Evolutionary conservation across 2,113 vertebrate genomes (phyloP).

Genomic region (Cricetomys ansorgei): DNA sequence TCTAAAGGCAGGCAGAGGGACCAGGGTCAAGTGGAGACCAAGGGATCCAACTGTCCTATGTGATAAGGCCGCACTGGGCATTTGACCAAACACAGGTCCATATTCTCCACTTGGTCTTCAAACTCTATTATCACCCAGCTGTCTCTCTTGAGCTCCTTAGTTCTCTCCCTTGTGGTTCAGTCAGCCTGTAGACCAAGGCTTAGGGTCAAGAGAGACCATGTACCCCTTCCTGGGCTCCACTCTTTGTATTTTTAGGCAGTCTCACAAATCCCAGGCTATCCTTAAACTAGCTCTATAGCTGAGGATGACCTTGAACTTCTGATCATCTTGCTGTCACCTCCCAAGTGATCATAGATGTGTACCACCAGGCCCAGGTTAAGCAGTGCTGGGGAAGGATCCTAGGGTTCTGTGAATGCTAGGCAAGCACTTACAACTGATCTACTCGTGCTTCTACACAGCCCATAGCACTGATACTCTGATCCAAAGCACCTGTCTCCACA

Average conservation of each 20-base stretch:
- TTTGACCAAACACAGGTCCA: not conserved
- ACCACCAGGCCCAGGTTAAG: too few species aligned
- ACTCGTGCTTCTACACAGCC: not conserved
- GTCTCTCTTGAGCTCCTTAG: not conserved
- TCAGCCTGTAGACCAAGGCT: not conserved
- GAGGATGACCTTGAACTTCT: not conserved
- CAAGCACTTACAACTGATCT: not conserved
- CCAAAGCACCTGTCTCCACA: not conserved
- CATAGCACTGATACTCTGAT: rapidly evolving
- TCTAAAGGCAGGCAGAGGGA: slow-evolving; percentile 45
- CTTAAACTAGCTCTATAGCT: not conserved
- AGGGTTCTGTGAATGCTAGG: not conserved
- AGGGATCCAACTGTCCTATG: not conserved
- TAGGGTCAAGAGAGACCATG: not conserved
- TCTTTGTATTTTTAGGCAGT: not conserved
- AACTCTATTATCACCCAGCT: not conserved
- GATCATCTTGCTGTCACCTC: not conserved
- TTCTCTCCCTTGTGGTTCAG: not conserved
- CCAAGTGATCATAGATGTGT: not conserved
- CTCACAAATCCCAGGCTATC: not conserved
- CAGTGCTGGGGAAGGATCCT: not conserved
- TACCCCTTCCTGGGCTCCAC: not conserved
- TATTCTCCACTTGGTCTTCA: not conserved
- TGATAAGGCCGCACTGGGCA: not conserved
- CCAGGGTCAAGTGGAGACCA: slow-evolving; percentile 50